phyloP scores from a whole-genome alignment of 2,113 vertebrate species.

The Hemiprocne comata region DNA sequence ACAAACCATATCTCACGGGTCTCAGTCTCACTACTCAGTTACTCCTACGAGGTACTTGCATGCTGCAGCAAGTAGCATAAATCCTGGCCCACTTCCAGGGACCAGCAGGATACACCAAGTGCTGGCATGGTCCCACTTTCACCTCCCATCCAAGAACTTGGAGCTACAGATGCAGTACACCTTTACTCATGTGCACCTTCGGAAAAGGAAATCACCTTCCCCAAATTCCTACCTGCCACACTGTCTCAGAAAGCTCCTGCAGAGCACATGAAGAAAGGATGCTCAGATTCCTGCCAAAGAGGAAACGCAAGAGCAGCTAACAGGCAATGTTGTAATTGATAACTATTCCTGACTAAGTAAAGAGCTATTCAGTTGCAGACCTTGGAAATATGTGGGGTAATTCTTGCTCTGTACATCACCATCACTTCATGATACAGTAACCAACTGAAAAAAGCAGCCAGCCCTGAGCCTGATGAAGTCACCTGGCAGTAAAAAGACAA shows the following conservation, averaged over 20 bases:
- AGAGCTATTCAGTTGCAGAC: not conserved
- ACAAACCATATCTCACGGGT: not conserved
- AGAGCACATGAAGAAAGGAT: not conserved
- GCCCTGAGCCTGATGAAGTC: not conserved
- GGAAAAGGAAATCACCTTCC: not conserved
- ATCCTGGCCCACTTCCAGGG: not conserved
- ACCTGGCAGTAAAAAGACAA: not conserved
- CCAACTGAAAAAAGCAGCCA: not conserved
- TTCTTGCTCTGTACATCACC: not conserved
- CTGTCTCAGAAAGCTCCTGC: not conserved
- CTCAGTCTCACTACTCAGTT: not conserved
- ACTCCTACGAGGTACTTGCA: not conserved
- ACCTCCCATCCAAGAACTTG: not conserved
- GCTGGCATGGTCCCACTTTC: not conserved
- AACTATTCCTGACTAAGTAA: not conserved
- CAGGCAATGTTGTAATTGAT: accelerated
- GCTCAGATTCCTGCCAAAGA: not conserved
- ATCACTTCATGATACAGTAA: not conserved
- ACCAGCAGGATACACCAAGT: not conserved
- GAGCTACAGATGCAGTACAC: not conserved
- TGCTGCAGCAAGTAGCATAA: not conserved
- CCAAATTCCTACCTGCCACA: not conserved
- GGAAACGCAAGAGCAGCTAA: not conserved
- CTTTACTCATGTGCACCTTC: not conserved
- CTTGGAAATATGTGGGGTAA: not conserved